Evolutionary conservation across 2,797 vertebrate species (phyloP), one percentile per base, ranked within the genome.

Genomic region (Iguana delicatissima): DNA sequence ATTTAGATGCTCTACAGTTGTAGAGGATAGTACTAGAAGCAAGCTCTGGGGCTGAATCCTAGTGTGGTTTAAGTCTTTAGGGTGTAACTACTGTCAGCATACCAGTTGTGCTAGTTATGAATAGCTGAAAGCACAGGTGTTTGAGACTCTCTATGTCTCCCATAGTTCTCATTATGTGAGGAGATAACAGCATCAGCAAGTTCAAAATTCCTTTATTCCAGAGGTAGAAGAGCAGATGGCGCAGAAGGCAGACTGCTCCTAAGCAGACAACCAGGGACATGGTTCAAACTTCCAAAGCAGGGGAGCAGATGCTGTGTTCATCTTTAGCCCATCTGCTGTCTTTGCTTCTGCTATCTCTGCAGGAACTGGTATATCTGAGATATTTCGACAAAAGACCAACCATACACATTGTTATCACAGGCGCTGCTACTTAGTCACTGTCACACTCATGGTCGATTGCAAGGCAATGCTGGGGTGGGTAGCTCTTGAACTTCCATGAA

Each of bases 241-340:
- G 46, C 29, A 90, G 84, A 29, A 74, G 85, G 1, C 57, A 72
- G 64, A 74, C 32, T 82, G n/a, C 38, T 82, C 73, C 42, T 38
- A 74, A 80, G 32, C 50, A 38, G 85, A 50, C 85, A 90, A 87
- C 59, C 32, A 50, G 79, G 57, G 57, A 90, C 10, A n/a, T 87
- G 69, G n/a, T 16, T 64, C 38, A 64, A 26, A 55, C n/a, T 24
- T 87, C 24, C 62, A 50, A 90, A 90, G 22, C 32, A 38, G 32
- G 32, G 24, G 69, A 82, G 69, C 69, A 83, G 79, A 67, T 87
- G 84, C 57, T 87, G 9, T 38, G 38, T 20, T 87, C 42, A 82
- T 90, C 85, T 35, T n/a, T 87, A 42, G 85, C 42, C 69, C 89
- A 90, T 87, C 89, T 90, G 79, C 46, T 82, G 22, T 83, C 55